Conservation (phyloP, 2,888 invertebrate species). For the Acanthosepion esculentum region DNA sequence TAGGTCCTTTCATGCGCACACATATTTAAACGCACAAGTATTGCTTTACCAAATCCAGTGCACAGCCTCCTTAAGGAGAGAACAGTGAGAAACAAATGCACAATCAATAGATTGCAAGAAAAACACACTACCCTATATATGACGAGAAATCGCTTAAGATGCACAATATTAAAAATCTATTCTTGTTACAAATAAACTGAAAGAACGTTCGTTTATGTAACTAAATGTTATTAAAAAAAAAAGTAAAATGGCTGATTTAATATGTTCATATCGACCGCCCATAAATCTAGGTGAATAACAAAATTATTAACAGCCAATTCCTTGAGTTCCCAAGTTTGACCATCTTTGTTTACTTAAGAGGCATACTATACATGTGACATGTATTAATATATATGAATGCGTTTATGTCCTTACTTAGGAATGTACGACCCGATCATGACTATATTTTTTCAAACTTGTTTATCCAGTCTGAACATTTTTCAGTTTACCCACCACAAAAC, state of each 20-base stretch:
- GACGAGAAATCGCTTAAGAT: not conserved
- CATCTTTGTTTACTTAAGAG: not conserved
- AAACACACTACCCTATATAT: not conserved
- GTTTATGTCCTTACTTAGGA: not conserved
- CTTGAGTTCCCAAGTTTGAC: not conserved
- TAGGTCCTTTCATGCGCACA: no score
- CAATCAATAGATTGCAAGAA: no score
- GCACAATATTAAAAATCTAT: not conserved
- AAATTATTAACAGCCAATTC: not conserved
- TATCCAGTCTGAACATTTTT: not conserved
- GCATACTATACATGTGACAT: not conserved
- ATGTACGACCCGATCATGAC: not conserved
- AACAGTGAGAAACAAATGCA: no score
- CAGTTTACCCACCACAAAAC: not conserved
- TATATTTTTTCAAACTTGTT: not conserved
- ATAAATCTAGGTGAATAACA: not conserved
- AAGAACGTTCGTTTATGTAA: not conserved
- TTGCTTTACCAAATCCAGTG: no score
- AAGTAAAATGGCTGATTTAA: not conserved
- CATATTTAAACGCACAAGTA: no score
- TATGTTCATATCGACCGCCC: not conserved
- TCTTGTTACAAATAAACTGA: not conserved
- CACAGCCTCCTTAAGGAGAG: no score
- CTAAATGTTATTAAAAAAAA: not conserved
- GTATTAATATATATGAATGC: not conserved